Base-by-base conservation (phyloP, 2,888 invertebrate genomes). In the Sisyra terminalis region DNA sequence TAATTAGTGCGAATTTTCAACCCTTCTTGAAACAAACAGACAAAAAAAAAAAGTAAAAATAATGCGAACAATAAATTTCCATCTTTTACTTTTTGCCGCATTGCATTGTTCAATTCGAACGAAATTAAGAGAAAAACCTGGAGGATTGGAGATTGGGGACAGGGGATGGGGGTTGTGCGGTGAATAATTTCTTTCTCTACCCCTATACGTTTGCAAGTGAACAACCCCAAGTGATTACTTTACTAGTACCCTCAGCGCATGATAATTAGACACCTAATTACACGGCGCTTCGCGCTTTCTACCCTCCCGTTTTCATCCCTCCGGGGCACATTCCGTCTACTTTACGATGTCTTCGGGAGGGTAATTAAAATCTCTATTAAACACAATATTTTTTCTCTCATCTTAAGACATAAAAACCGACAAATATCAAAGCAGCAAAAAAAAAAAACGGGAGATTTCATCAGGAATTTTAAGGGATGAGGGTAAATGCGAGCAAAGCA, bases 191-290 rank as follows among this genome's bases (percentile, higher is more conserved):
- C 32, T 11, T 11, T 32, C 14, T 32, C 14, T 32, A 3, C 11
- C 24, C 24, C 7, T 7, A 32, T 32, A n/a, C 32, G 5, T 32
- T 14, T 5, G 14, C 11, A 32, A 32, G 32, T 15, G 15, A 37
- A 37, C 18, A 37, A 37, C 37, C 37, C 37, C 37, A 17, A 18
- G 16, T 37, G 37, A 37, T 37, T 37, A 37, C 37, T 37, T 24
- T 24, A 24, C 5, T 40, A 42, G 13, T 18, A 35, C 35, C 35
- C 42, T 29, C 16, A 51, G 48, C 50, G 53, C 52, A 54, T 53
- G 54, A 56, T 55, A 57, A 57, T 57, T 57, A 57, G 55, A 51
- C 55, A 52, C 53, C 53, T 56, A 56, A 57, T 56, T 56, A 56
- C 53, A 50, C 40, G 52, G 49, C 49, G 18, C 34, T 14, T 24